Conservation (phyloP, 2,797 vertebrate genomes). For the Hemibagrus guttatus region DNA sequence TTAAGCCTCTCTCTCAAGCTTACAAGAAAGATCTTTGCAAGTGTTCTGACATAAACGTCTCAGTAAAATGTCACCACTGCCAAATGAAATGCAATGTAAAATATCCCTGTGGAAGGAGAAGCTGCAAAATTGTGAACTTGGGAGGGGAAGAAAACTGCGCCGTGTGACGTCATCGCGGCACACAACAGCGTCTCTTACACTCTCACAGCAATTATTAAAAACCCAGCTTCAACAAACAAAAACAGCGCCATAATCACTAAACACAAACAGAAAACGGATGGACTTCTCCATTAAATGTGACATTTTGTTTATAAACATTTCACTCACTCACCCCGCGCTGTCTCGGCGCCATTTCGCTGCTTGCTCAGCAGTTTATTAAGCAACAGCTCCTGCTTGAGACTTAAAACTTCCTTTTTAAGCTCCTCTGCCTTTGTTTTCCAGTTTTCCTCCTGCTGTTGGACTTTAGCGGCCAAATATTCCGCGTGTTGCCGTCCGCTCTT, state of each 20-base stretch:
- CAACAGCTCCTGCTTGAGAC: constrained; percentile 80
- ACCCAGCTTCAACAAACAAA: neutral
- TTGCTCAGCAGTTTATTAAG: constrained; percentile 62
- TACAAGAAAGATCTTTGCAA: too few relatives aligned
- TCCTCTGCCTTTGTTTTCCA: constrained; percentile 72
- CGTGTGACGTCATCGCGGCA: neutral
- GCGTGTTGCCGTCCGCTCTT: constrained; percentile 74
- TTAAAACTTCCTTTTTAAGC: constrained; percentile 83
- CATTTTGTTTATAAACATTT: neutral
- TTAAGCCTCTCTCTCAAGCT: too few relatives aligned
- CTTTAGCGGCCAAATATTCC: constrained; percentile 66
- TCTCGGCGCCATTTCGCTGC: neutral
- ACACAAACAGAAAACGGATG: neutral
- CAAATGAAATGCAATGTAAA: too few relatives aligned
- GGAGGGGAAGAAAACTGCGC: too few relatives aligned
- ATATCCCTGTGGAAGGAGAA: too few relatives aligned
- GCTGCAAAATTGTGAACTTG: too few relatives aligned
- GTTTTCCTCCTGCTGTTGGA: constrained; percentile 65
- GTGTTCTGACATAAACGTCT: too few relatives aligned
- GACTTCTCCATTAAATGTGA: neutral
- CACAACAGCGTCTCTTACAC: neutral
- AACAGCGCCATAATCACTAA: neutral
- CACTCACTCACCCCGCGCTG: constrained; percentile 50
- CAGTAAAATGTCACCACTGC: too few relatives aligned
- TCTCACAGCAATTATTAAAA: neutral